A percentile compares a stretch with the other conserved stretches of the same genome.
These are phyloP conservation scores for Poeciliopsis gracilis DNA, from an alignment of 2,797 vertebrate species.

Conservation along the genomic window DNA sequence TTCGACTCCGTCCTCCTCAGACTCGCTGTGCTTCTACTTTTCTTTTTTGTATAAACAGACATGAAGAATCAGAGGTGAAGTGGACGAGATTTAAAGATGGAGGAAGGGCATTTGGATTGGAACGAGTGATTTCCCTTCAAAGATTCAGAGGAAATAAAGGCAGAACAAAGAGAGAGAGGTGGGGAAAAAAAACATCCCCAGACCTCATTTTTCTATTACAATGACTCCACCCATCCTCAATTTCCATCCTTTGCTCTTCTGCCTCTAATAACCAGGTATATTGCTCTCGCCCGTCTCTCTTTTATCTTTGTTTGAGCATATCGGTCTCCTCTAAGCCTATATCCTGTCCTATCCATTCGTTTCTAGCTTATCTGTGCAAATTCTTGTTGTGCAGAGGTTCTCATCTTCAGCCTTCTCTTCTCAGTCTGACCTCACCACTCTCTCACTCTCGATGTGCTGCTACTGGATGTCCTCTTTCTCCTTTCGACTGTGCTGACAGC, in stretches of 20 bases:
- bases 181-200: conserved; percentile 38
- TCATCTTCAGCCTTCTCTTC: conserved; percentile 53
- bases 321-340: conserved; percentile 57
- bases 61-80: conserved; percentile 16
- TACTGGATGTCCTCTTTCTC: conserved; percentile 77
- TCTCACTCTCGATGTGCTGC: conserved; percentile 24
- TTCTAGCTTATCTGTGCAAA: conserved; percentile 61
- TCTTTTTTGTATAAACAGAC: conserved; percentile 49
- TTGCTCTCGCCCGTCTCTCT: conserved; percentile 50
- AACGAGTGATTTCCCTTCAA: conserved; percentile 61
- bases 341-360: conserved; percentile 64
- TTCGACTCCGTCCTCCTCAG: conserved; percentile 2
- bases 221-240: conserved; percentile 52
- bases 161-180: conserved; percentile 44
- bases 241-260: conserved; percentile 55
- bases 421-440: conserved; percentile 55
- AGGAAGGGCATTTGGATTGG: conserved; percentile 40
- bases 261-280: conserved; percentile 67
- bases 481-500: conserved; percentile 75
- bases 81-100: conserved; percentile 39
- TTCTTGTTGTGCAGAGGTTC: conserved; percentile 57
- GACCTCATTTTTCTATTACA: conserved; percentile 53
- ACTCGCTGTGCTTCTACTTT: conserved; percentile 37
- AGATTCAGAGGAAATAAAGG: conserved; percentile 33
- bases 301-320: conserved; percentile 66